Percentiles rank a stretch among this genome's conserved stretches.
Conservation (phyloP, 1,140 invertebrate species). For the Heliconius hewitsoni region DNA sequence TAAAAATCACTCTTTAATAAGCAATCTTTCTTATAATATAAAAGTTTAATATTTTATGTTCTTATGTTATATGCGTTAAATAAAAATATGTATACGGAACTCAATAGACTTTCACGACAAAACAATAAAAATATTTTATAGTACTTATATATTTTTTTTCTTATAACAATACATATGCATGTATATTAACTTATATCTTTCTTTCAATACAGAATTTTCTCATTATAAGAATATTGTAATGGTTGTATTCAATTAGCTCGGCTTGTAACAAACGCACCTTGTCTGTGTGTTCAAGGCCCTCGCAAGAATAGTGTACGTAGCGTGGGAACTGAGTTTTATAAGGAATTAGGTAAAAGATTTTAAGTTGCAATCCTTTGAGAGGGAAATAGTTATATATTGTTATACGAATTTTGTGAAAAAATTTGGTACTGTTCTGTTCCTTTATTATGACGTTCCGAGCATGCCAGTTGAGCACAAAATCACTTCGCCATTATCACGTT, state of each 20-base stretch:
- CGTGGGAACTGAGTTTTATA: slow-evolving; percentile 30
- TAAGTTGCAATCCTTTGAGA: neutral
- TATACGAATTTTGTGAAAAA: too few relatives aligned
- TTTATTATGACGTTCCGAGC: too few relatives aligned
- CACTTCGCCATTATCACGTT: too few relatives aligned
- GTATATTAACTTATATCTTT: neutral
- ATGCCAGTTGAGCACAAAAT: too few relatives aligned
- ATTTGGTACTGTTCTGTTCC: too few relatives aligned
- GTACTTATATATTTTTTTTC: neutral
- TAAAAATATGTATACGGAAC: neutral
- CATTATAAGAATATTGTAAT: slow-evolving; percentile 14
- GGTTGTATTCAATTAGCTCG: slow-evolving; percentile 26
- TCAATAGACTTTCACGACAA: neutral
- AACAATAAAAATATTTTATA: neutral
- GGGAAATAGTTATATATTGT: neutral
- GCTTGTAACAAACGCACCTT: slow-evolving; percentile 25
- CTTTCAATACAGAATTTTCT: neutral
- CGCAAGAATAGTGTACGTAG: slow-evolving; percentile 4
- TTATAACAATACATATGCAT: neutral
- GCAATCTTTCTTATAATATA: neutral
- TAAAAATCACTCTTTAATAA: neutral
- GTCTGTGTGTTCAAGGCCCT: slow-evolving; percentile 24
- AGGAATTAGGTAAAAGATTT: slow-evolving; percentile 25
- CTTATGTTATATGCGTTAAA: neutral
- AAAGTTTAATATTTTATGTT: neutral